Evolutionary conservation across 1,140 invertebrate species (phyloP).

Genomic region (Drosophila persimilis): DNA sequence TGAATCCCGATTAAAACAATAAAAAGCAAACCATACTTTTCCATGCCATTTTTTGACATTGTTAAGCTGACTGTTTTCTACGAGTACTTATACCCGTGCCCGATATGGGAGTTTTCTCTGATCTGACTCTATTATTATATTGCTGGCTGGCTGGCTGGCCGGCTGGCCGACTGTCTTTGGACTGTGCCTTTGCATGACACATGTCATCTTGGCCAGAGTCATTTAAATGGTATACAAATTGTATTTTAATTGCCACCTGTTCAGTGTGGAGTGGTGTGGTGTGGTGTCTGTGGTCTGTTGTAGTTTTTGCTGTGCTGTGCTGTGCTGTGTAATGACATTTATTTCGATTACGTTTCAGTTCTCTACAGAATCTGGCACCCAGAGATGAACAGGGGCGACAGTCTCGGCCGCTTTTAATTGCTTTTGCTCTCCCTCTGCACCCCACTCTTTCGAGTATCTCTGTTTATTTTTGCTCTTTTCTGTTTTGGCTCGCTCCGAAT

Average conservation of each 20-base stretch:
- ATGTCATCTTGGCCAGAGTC: conserved; percentile 66
- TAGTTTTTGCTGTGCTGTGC: conserved; percentile 13
- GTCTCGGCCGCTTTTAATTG: conserved; percentile 60
- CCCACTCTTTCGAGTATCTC: conserved; percentile 1
- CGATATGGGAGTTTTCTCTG: conserved; percentile 11
- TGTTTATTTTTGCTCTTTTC: conserved; percentile 2
- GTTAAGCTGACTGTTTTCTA: background rate
- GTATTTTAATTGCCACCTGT: conserved; percentile 76
- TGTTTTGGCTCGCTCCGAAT: conserved; percentile 12
- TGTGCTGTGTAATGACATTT: conserved; percentile 64
- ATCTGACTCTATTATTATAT: conserved; percentile 30
- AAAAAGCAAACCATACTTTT: background rate
- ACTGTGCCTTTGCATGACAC: conserved; percentile 67
- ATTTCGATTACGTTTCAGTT: conserved; percentile 60
- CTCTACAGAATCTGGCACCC: conserved; percentile 18
- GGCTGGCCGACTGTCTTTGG: conserved; percentile 10
- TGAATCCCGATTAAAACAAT: too few species aligned
- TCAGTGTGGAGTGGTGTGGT: conserved; percentile 14
- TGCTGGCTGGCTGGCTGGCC: background rate
- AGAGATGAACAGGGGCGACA: conserved; percentile 49
- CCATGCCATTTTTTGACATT: background rate
- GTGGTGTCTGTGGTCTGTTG: background rate
- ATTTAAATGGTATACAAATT: conserved; percentile 77
- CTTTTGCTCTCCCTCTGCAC: conserved; percentile 16
- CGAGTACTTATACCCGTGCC: background rate